phyloP scores from a whole-genome alignment of 1,140 invertebrate species.

The Hylyphantes graminicola region DNA sequence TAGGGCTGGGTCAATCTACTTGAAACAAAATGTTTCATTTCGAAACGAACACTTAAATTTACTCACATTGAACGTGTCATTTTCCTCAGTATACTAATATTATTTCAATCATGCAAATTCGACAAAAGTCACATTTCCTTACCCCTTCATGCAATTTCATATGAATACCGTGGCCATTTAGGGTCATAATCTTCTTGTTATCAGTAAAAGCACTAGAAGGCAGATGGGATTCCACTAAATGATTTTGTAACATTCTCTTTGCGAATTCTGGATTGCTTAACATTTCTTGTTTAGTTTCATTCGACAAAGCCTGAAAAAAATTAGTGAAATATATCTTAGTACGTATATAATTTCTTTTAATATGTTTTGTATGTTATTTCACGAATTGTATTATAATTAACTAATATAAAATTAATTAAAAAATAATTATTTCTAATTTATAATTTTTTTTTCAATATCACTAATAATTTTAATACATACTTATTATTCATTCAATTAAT shows the following conservation, averaged over 20 bases:
- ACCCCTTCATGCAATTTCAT: constrained; percentile 71
- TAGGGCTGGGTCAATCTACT: too few species aligned
- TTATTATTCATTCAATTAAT: too few species aligned
- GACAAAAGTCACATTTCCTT: neutral
- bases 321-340: too few species aligned
- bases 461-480: too few species aligned
- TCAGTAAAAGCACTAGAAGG: constrained; percentile 70
- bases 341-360: neutral
- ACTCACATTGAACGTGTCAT: too few species aligned
- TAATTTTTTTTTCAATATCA: too few species aligned
- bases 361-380: neutral
- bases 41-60: too few species aligned
- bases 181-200: constrained; percentile 70
- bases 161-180: constrained; percentile 69
- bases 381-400: neutral
- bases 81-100: too few species aligned
- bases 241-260: constrained; percentile 72
- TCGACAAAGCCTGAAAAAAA: constrained; percentile 53
- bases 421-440: too few species aligned
- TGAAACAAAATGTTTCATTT: too few species aligned
- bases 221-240: constrained; percentile 71
- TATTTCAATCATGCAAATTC: too few species aligned
- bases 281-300: constrained; percentile 60
- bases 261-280: constrained; percentile 68
- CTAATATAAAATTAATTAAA: too few species aligned